Evolutionary conservation across 1,140 invertebrate genomes (phyloP), one percentile per base, ranked within the genome.

Genomic region (Teleopsis dalmanni): DNA sequence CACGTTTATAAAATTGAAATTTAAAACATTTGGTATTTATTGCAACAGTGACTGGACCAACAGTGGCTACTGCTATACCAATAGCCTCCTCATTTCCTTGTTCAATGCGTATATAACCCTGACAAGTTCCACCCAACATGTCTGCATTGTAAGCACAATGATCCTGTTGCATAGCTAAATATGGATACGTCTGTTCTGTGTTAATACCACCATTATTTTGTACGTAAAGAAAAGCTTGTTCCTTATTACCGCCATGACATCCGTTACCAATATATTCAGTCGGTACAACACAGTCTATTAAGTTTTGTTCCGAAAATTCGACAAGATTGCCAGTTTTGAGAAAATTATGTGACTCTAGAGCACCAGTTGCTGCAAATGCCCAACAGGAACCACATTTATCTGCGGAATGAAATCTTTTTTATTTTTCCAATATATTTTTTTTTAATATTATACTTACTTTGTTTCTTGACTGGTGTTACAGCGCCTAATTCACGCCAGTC

Each of bases 381-480:
- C 91, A 96, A 74, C 91, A 95, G 2, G 88, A 91, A 27, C 91
- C 91, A 73, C 93, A 96, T 58, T 5, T 19, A 8, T 72, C 76
- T 65, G 83, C 18, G 11, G 5, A 46, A 34, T 19, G 18, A 29
- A n/a, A n/a, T n/a, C n/a, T n/a, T n/a, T n/a, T n/a, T n/a, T n/a
- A n/a, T n/a, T n/a, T n/a, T n/a, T n/a, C 10, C 33, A 13, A 40
- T 25, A n/a, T 34, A 26, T 37, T 22, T 25, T 14, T 34, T 13
- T 34, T 6, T 33, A 36, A 16, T 2, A 16, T 5, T 44, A 43
- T 6, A 33, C 33, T 83, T 78, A 41, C 52, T 87, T 77, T 96
- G 93, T 74, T 95, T 83, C 72, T 95, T 95, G 26, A 97, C 79
- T 1, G 76, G 74, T 22, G 92, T 96, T 13, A 97, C 91, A 51